Conservation (phyloP, 1,140 invertebrate species). For the Grapholita molesta region DNA sequence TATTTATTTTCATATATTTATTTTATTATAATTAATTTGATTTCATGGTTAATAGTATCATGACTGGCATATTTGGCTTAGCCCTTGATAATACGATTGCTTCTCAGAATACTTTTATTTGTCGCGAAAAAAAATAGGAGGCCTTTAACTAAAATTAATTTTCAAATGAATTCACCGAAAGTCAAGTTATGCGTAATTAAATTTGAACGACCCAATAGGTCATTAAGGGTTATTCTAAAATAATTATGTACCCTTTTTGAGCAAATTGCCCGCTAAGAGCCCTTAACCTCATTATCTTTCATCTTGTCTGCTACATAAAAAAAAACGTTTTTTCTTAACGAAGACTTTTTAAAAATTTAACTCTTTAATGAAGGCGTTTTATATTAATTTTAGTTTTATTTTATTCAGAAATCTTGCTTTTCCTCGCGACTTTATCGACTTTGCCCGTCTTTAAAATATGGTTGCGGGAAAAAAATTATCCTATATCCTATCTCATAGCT, state of each 20-base stretch:
- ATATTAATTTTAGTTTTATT: not conserved
- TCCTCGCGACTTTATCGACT: too few species aligned
- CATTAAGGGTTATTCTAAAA: not conserved
- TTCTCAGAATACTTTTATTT: not conserved
- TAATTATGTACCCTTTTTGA: constrained; percentile 6
- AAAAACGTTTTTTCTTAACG: not conserved
- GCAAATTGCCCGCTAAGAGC: constrained; percentile 13
- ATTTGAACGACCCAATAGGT: constrained; percentile 3
- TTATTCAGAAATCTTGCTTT: too few species aligned
- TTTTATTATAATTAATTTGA: too few species aligned
- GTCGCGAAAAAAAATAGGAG: not conserved
- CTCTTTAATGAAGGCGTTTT: not conserved
- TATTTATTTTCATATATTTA: too few species aligned
- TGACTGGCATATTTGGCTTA: too few species aligned
- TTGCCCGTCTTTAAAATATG: too few species aligned
- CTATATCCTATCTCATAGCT: too few species aligned
- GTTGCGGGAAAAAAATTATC: too few species aligned
- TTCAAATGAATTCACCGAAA: not conserved
- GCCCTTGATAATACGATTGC: too few species aligned
- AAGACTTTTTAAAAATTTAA: not conserved
- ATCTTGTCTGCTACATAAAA: not conserved
- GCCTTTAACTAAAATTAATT: not conserved
- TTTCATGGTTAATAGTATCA: too few species aligned
- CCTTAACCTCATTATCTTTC: constrained; percentile 5
- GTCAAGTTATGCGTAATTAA: constrained; percentile 1